phyloP scores from a whole-genome alignment of 92 coral and sea anemone species.

The Actinernus sp. region DNA sequence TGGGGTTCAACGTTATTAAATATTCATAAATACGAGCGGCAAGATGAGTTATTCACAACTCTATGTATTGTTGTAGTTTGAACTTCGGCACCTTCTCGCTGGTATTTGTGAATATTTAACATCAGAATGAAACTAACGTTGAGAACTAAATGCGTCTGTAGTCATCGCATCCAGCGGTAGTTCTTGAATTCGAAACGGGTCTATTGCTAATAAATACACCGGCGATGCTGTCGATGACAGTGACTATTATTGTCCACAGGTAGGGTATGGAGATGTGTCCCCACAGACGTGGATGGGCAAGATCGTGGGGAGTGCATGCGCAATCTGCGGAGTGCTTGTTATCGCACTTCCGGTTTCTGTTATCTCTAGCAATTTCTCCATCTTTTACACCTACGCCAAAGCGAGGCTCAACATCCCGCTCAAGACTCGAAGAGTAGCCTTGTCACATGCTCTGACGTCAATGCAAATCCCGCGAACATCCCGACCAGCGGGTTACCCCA shows the following conservation, averaged over 20 bases:
- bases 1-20: too few species aligned
- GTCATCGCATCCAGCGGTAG: too few species aligned
- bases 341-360: constrained; percentile 98
- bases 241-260: constrained; percentile 55
- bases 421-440: constrained; percentile 83
- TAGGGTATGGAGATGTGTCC: constrained; percentile 95
- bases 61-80: too few species aligned
- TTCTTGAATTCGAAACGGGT: too few species aligned
- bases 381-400: constrained; percentile 97
- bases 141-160: too few species aligned
- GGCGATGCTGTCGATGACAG: neutral
- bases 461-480: constrained; percentile 77
- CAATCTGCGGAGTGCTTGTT: constrained; percentile 97
- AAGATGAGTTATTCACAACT: too few species aligned
- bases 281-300: constrained; percentile 98
- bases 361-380: constrained; percentile 92
- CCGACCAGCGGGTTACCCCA: constrained; percentile 29
- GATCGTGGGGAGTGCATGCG: constrained; percentile 95
- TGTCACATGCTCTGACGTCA: constrained; percentile 92
- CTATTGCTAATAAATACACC: too few species aligned
- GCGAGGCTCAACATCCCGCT: constrained; percentile 98
- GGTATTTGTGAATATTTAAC: too few species aligned
- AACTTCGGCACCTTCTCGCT: too few species aligned
- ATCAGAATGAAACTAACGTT: too few species aligned
- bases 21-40: too few species aligned